Percentiles rank a stretch among this genome's conserved stretches.
Conservation (phyloP, 2,888 invertebrate genomes). For the Clivina fossor region DNA sequence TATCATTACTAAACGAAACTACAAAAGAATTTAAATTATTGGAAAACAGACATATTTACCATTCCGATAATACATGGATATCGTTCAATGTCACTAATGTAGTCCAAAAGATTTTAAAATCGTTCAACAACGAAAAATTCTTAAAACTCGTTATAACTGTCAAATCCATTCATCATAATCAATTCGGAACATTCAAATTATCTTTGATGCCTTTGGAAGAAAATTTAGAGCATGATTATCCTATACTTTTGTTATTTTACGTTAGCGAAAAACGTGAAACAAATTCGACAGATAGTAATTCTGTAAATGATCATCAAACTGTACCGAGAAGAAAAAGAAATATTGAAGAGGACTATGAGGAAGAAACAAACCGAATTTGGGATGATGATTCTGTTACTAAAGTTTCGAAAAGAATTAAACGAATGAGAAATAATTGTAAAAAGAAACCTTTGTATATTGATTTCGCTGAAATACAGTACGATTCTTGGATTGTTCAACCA, state of each 20-base stretch:
- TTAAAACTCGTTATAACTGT: conserved; percentile 48
- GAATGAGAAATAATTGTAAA: conserved; percentile 52
- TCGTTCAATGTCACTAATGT: conserved; percentile 49
- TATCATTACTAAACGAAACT: conserved; percentile 46
- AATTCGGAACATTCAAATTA: conserved; percentile 44
- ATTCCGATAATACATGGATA: conserved; percentile 51
- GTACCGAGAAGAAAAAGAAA: conserved; percentile 42
- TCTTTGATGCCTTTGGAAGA: conserved; percentile 47
- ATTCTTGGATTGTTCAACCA: conserved; percentile 61
- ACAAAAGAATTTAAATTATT: conserved; percentile 42
- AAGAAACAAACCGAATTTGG: conserved; percentile 51
- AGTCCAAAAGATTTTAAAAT: conserved; percentile 38
- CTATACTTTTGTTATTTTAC: conserved; percentile 50
- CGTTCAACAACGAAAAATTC: conserved; percentile 38
- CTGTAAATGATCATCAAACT: too few relatives aligned
- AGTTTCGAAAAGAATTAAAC: conserved; percentile 44
- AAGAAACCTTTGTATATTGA: conserved; percentile 57
- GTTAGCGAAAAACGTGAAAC: conserved; percentile 18
- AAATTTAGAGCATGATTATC: conserved; percentile 50
- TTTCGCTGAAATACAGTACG: conserved; percentile 60
- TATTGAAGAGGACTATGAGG: conserved; percentile 51
- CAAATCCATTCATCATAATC: conserved; percentile 41
- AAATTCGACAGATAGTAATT: too few relatives aligned
- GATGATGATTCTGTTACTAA: conserved; percentile 45
- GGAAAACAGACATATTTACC: conserved; percentile 46